Evolutionary conservation across 1,140 invertebrate species (phyloP).

Genomic region (Diuraphis noxia): DNA sequence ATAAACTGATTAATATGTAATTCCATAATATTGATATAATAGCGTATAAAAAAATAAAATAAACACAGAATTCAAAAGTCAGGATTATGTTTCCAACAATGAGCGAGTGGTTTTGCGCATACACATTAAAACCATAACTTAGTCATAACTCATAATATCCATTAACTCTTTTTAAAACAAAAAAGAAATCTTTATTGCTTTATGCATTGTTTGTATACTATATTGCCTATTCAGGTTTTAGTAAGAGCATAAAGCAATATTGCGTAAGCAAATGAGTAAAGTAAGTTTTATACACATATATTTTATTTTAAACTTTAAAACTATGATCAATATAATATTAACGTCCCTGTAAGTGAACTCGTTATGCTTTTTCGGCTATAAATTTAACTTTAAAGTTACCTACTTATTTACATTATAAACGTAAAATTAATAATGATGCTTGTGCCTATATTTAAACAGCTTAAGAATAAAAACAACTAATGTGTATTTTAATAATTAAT

Average conservation of each 20-base stretch:
- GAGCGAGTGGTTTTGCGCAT: neutral
- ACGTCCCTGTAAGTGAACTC: neutral
- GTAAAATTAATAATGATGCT: neutral
- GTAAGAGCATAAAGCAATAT: neutral
- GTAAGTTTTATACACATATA: neutral
- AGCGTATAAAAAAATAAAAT: neutral
- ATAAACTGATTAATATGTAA: neutral
- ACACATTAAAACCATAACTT: slow-evolving; percentile 3
- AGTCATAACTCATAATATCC: slow-evolving; percentile 7
- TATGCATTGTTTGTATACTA: slow-evolving; percentile 3
- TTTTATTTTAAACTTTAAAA: slow-evolving; percentile 4
- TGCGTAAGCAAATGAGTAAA: neutral
- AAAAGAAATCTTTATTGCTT: slow-evolving; percentile 10
- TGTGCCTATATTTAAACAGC: neutral
- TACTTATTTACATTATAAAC: neutral
- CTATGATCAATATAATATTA: neutral
- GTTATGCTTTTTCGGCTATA: neutral
- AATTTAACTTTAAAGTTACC: neutral
- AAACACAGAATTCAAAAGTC: neutral
- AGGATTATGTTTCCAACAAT: neutral
- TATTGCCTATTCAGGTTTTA: neutral
- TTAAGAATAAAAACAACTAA: neutral
- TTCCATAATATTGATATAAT: neutral
- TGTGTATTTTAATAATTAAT: neutral
- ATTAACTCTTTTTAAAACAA: neutral